Evolutionary conservation across 1,140 invertebrate genomes (phyloP), one percentile per base, ranked within the genome.

Genomic region (Trigoniulus corallinus): DNA sequence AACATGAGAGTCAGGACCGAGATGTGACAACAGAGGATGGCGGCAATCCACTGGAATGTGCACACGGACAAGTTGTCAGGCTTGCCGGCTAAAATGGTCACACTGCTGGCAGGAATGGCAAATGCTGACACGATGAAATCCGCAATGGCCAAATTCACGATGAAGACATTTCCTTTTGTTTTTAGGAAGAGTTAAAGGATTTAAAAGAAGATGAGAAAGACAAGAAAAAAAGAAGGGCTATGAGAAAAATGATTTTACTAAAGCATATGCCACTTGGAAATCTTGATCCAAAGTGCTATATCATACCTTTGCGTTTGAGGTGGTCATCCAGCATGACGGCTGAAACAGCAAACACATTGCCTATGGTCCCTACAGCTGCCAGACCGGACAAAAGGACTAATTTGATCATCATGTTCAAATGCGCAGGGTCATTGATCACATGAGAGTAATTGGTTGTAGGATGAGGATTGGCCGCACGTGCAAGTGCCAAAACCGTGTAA

Each of bases 261-360:
- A n/a, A n/a, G 29, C 15, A 34, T 34, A 34, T 34, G 7, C 7
- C 15, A 34, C 29, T 34, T 34, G 29, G 29, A 7, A 15, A 34
- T 34, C 7, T 7, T 7, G 15, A 7, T 7, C 7, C 29, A 7
- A 15, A 34, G 7, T 34, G 7, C 15, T 21, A 44, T 24, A 7
- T 4, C 21, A 10, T 64, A 80, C 80, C 80, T 73, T 73, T 69
- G 64, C 77, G 78, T 57, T 77, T 75, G 0, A 82, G 65, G 58
- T 80, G 76, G 56, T 81, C 77, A 53, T 82, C 79, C 20, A 80
- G 78, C 69, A 82, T 80, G 25, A 83, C 74, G 2, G 81, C 77
- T 26, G 77, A 79, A 58, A 83, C 81, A 72, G 82, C 80, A 60
- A 82, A 83, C 42, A 82, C 75, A 58, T 81, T 81, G 22, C 80